Conservation (phyloP, 2,797 vertebrate species). For the Otolemur crassicaudatus region DNA sequence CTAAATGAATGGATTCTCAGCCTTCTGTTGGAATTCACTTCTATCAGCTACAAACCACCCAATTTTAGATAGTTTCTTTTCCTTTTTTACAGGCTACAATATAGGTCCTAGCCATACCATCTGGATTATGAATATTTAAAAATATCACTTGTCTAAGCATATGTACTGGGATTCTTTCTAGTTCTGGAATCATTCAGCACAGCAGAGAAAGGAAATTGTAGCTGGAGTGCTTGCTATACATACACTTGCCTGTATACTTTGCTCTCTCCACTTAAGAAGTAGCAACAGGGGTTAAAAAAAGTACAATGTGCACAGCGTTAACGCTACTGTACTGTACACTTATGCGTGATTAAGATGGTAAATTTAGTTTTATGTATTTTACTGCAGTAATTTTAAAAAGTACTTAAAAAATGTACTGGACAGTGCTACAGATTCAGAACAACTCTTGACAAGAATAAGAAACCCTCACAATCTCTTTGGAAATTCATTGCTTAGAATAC, state of each 20-base stretch:
- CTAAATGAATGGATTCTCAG: conserved; percentile 25
- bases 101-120: conserved; percentile 35
- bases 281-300: not conserved
- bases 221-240: not conserved
- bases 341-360: not conserved
- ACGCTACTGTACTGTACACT: not conserved
- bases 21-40: conserved; percentile 50
- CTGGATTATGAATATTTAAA: conserved; percentile 66
- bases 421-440: not conserved
- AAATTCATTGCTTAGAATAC: not conserved
- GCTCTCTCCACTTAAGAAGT: not conserved
- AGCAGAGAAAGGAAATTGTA: not conserved
- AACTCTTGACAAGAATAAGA: not conserved
- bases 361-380: not conserved
- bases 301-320: not conserved
- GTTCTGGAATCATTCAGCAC: conserved; percentile 37
- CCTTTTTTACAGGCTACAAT: conserved; percentile 9
- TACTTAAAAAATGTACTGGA: not conserved
- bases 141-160: conserved; percentile 54
- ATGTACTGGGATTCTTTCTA: conserved; percentile 29
- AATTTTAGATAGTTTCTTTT: conserved; percentile 27
- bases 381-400: not conserved
- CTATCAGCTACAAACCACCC: conserved; percentile 34
- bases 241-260: not conserved
- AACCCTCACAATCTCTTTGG: not conserved